These are phyloP conservation scores for Crenichthys baileyi DNA, from an alignment of 2,797 vertebrate genomes.

Conservation along the genomic window DNA sequence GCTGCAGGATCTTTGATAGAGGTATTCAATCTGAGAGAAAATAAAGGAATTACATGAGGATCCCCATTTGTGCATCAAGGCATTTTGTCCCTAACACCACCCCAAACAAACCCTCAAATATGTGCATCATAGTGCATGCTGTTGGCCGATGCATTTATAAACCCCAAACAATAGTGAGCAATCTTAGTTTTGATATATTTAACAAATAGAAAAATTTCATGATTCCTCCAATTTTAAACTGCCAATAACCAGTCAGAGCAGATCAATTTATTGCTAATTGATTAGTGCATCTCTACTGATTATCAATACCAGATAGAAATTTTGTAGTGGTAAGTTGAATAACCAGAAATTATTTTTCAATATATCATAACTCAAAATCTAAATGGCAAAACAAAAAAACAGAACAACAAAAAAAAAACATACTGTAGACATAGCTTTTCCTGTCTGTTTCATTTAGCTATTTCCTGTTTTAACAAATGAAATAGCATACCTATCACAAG, in stretches of 20 bases:
- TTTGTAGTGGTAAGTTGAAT: background rate
- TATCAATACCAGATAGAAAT: background rate
- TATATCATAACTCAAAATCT: background rate
- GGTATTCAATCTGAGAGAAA: background rate
- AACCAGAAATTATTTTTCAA: background rate
- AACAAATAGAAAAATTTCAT: background rate
- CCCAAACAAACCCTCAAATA: background rate
- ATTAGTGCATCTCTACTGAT: background rate
- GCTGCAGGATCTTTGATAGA: background rate
- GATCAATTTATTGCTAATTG: background rate
- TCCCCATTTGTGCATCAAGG: background rate
- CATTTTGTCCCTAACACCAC: too few species aligned
- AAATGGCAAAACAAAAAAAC: background rate
- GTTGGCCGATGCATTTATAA: background rate
- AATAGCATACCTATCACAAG: slow-evolving; percentile 12
- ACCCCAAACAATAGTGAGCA: background rate
- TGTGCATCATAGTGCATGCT: background rate
- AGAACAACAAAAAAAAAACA: background rate
- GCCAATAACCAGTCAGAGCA: background rate
- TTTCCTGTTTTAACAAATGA: slow-evolving; percentile 1
- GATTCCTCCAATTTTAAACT: background rate
- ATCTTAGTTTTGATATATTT: background rate
- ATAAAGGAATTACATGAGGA: background rate
- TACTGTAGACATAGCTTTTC: background rate
- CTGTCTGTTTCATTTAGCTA: slow-evolving; percentile 3